Evolutionary conservation across 2,888 invertebrate genomes (phyloP), one percentile per base, ranked within the genome.

Genomic region (Netelia virgata): DNA sequence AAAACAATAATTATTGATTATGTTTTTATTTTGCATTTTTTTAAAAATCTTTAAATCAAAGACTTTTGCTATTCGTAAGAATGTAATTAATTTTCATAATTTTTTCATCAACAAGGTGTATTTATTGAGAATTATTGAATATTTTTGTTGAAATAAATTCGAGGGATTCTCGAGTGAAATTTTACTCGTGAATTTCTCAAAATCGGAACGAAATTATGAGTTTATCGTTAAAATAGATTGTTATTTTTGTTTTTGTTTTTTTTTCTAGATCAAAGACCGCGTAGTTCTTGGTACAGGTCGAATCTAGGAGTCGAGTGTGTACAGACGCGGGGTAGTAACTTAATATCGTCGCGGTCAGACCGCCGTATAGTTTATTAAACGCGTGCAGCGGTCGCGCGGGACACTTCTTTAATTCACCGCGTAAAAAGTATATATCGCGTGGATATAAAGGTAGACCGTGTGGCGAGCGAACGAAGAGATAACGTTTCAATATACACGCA

Each of bases 291-390:
- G 9, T 43, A 43, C 43, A 53, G 14, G 28, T 74, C 14, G 53
- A 63, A 68, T 68, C 66, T 28, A 23, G 5, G 10, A n/a, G 50
- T 61, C 61, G 59, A 23, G 74, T 10, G 18, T 59, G 16, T 23
- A 57, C 41, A 18, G 36, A 64, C 10, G 23, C 28, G 57, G 74
- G 68, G 20, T 59, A 66, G 83, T 80, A 83, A 83, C 53, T 72
- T 36, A 70, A 78, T 78, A 83, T 79, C 66, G 50, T 61, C 75
- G 83, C 75, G 83, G 83, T 83, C 66, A 59, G 70, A 78, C 68
- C 68, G 28, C 53, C 61, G 47, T 68, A 64, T 6, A 23, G 3
- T 36, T 36, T 36, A 50, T 20, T 57, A 18, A 47, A 47, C 47
- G 18, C 16, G 57, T 14, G 76, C 28, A 69, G 57, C 47, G 43